Conservation (phyloP, 2,113 vertebrate species). For the Scophthalmus maximus region DNA sequence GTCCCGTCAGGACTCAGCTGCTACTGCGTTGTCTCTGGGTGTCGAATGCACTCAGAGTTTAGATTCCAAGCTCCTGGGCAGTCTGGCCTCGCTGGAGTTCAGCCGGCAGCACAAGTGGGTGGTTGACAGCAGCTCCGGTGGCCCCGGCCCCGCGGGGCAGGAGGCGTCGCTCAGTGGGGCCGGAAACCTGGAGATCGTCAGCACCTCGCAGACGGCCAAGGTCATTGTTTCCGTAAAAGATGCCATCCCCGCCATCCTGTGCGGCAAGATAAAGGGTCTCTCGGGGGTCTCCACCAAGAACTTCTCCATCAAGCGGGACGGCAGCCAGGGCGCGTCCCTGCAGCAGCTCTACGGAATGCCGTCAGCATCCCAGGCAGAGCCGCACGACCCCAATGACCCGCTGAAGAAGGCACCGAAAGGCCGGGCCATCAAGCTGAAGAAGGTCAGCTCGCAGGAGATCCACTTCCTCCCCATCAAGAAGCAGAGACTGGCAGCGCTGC, state of each 20-base stretch:
- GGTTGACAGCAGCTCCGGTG: constrained; percentile 79
- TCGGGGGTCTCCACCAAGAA: constrained; percentile 98
- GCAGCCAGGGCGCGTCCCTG: constrained; percentile 87
- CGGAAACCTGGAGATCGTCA: constrained; percentile 89
- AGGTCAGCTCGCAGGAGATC: constrained; percentile 98
- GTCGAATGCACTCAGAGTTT: constrained; percentile 78
- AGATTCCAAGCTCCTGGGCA: constrained; percentile 80
- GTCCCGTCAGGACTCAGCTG: constrained; percentile 65
- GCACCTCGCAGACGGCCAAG: constrained; percentile 93
- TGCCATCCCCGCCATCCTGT: constrained; percentile 93
- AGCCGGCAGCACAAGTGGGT: constrained; percentile 90
- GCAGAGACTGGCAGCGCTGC: constrained; percentile 95
- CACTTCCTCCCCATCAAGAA: constrained; percentile 99
- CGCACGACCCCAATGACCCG: constrained; percentile 83
- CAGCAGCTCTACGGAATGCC: constrained; percentile 88
- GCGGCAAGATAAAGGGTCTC: constrained; percentile 96
- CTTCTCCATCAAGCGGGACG: constrained; percentile 97
- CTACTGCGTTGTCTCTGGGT: constrained; percentile 71
- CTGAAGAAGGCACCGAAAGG: constrained; percentile 93
- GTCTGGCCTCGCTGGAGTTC: constrained; percentile 83
- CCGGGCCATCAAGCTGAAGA: constrained; percentile 97
- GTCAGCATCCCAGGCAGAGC: constrained; percentile 84
- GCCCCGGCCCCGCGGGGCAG: constrained; percentile 66
- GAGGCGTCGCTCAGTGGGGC: constrained; percentile 83
- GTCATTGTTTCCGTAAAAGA: constrained; percentile 98